A percentile compares a stretch with the other conserved stretches of the same genome.
Evolutionary conservation across 2,797 vertebrate genomes (phyloP).

Genomic region (Lophotriccus pileatus): DNA sequence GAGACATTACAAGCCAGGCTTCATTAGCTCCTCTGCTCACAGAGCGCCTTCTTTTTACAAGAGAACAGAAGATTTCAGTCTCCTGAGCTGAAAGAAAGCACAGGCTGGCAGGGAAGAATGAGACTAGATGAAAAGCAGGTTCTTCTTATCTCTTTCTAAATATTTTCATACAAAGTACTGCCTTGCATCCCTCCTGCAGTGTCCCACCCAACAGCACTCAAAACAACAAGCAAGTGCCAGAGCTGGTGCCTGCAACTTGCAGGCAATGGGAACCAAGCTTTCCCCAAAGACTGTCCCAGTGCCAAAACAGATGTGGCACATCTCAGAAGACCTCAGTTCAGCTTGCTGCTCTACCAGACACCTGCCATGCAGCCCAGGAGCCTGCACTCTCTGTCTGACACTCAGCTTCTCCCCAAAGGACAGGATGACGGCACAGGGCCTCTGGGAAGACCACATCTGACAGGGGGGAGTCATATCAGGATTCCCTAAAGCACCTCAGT

Average conservation of each 20-base stretch:
- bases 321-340: background rate
- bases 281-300: background rate
- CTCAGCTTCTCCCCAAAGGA: background rate
- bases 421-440: background rate
- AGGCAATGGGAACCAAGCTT: background rate
- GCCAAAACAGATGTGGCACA: background rate
- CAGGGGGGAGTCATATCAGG: background rate
- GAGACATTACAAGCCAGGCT: slow-evolving; percentile 49
- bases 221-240: background rate
- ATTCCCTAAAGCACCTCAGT: background rate
- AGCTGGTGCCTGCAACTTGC: background rate
- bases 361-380: background rate
- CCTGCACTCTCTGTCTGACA: background rate
- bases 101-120: slow-evolving; percentile 37
- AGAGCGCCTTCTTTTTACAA: slow-evolving; percentile 38
- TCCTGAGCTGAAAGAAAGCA: slow-evolving; percentile 45
- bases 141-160: slow-evolving; percentile 51
- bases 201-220: slow-evolving; percentile 6
- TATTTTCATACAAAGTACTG: slow-evolving; percentile 33
- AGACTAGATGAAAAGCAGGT: slow-evolving; percentile 28
- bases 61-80: slow-evolving; percentile 54
- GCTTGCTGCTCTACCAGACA: background rate
- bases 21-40: slow-evolving; percentile 61
- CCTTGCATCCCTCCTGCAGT: background rate
- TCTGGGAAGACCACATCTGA: background rate